These are phyloP conservation scores for Gouania willdenowi DNA, from an alignment of 2,797 vertebrate genomes.

Conservation along the genomic window DNA sequence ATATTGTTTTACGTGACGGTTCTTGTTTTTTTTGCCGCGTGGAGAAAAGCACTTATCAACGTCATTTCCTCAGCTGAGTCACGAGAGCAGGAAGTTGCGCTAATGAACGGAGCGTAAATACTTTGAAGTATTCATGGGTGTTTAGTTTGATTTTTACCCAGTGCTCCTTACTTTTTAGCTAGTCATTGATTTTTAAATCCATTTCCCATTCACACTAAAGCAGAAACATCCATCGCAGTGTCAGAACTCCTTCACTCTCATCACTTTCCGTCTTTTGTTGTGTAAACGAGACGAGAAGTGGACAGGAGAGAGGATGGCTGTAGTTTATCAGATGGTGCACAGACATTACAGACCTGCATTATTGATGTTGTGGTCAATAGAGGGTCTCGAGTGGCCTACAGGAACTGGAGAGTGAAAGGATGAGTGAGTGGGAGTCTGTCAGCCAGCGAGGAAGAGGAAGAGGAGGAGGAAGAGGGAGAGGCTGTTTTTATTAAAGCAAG, in stretches of 20 bases:
- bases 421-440: slow-evolving; percentile 41
- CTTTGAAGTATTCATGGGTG: slow-evolving; percentile 13
- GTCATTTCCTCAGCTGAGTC: neutral
- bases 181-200: slow-evolving; percentile 46
- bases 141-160: slow-evolving; percentile 32
- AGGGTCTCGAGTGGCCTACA: slow-evolving; percentile 70
- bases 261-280: slow-evolving; percentile 31
- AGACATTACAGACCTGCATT: slow-evolving; percentile 75
- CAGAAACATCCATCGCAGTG: slow-evolving; percentile 47
- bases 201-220: too few relatives aligned
- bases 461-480: slow-evolving; percentile 24
- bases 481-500: slow-evolving; percentile 25
- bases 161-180: slow-evolving; percentile 45
- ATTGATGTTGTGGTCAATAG: slow-evolving; percentile 77
- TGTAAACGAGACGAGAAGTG: slow-evolving; percentile 18
- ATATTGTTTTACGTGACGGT: too few relatives aligned
- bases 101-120: slow-evolving; percentile 28
- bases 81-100: neutral
- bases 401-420: slow-evolving; percentile 60
- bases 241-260: slow-evolving; percentile 57
- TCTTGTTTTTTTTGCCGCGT: too few relatives aligned
- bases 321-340: slow-evolving; percentile 68
- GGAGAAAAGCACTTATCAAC: neutral
- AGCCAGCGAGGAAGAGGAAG: slow-evolving; percentile 23
- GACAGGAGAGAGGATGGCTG: slow-evolving; percentile 44